Conservation (phyloP, 1,140 invertebrate species). For the Sarcophaga bullata region DNA sequence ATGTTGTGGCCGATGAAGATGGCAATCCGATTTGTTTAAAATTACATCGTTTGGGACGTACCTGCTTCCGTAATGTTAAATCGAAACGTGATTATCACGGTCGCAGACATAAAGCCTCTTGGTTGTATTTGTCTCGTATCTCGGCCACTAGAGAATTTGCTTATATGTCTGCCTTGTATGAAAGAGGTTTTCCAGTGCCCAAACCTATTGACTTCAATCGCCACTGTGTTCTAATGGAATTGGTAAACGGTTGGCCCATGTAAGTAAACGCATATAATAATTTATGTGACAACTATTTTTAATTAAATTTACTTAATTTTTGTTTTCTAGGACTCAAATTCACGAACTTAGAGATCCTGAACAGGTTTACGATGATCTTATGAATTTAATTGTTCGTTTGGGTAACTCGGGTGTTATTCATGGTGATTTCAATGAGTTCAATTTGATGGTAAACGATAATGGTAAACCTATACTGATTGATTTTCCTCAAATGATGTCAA, state of each 20-base stretch:
- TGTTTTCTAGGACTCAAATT: slow-evolving; percentile 79
- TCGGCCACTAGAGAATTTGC: slow-evolving; percentile 98
- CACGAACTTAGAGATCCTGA: slow-evolving; percentile 81
- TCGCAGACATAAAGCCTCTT: slow-evolving; percentile 87
- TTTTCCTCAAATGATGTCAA: slow-evolving; percentile 99
- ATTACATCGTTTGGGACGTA: slow-evolving; percentile 92
- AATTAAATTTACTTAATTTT: neutral
- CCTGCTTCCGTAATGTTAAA: slow-evolving; percentile 96
- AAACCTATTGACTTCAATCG: slow-evolving; percentile 94
- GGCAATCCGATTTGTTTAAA: slow-evolving; percentile 85
- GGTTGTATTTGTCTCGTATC: slow-evolving; percentile 97
- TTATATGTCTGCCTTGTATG: slow-evolving; percentile 95
- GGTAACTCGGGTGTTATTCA: slow-evolving; percentile 97
- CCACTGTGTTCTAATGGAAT: slow-evolving; percentile 97
- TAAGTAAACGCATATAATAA: slow-evolving; percentile 64
- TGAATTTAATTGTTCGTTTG: slow-evolving; percentile 92
- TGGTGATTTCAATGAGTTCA: slow-evolving; percentile 99
- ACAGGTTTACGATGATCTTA: slow-evolving; percentile 91
- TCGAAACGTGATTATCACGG: slow-evolving; percentile 97
- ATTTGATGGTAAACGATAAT: slow-evolving; percentile 88
- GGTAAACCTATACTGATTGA: slow-evolving; percentile 92
- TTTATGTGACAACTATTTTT: neutral
- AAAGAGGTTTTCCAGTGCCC: slow-evolving; percentile 93
- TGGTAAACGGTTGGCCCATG: slow-evolving; percentile 82
- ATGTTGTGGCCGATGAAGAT: slow-evolving; percentile 84